A percentile compares a stretch with the other conserved stretches of the same genome.
Evolutionary conservation across 2,888 invertebrate species (phyloP).

Genomic region (Timema podura): DNA sequence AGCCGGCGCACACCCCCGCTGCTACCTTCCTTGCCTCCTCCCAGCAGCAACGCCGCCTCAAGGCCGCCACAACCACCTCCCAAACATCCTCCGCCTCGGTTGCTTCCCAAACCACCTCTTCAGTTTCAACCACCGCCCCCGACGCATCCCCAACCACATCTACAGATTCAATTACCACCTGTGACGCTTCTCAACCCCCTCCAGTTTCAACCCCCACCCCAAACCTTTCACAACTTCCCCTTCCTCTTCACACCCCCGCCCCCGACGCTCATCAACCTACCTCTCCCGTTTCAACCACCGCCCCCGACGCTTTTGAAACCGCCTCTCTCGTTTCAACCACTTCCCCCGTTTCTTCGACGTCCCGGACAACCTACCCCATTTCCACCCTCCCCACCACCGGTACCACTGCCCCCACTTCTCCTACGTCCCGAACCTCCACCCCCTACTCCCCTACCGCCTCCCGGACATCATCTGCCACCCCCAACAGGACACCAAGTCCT

Average conservation of each 20-base stretch:
- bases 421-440: slow-evolving; percentile 38
- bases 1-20: slow-evolving; percentile 29
- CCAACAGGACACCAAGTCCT: slow-evolving; percentile 14
- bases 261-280: too few species aligned
- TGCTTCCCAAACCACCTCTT: slow-evolving; percentile 20
- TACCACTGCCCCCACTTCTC: slow-evolving; percentile 35
- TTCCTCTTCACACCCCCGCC: neutral
- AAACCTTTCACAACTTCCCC: neutral
- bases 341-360: too few species aligned
- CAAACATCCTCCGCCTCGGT: slow-evolving; percentile 2
- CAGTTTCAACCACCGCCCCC: slow-evolving; percentile 35
- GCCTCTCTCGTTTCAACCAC: too few species aligned
- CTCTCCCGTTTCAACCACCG: too few species aligned
- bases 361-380: neutral
- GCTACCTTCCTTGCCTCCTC: slow-evolving; percentile 30
- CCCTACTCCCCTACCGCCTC: slow-evolving; percentile 15
- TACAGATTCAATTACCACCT: slow-evolving; percentile 35
- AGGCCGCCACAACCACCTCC: slow-evolving; percentile 24
- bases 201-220: too few species aligned
- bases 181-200: slow-evolving; percentile 35
- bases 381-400: slow-evolving; percentile 37
- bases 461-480: too few species aligned
- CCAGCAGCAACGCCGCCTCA: slow-evolving; percentile 13
- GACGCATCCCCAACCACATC: slow-evolving; percentile 36
- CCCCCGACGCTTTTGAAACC: too few species aligned